A percentile compares a stretch with the other conserved stretches of the same genome.
These are phyloP conservation scores for Gymnoscelis rufifasciata DNA, from an alignment of 2,888 invertebrate genomes.

Conservation along the genomic window DNA sequence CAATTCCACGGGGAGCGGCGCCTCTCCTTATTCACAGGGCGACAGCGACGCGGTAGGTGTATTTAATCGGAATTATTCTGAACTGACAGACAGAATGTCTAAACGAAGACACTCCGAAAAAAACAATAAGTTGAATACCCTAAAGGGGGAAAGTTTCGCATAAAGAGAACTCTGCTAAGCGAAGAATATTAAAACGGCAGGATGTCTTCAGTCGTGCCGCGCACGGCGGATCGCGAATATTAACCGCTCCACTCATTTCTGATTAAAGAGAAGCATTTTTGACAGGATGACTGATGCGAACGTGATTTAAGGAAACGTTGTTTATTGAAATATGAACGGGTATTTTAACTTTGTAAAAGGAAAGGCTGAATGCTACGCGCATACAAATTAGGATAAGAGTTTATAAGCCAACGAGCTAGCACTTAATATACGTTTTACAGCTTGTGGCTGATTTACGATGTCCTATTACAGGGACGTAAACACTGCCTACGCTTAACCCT, in stretches of 20 bases:
- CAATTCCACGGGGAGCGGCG: constrained; percentile 59
- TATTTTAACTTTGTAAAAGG: constrained; percentile 71
- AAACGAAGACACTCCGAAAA: constrained; percentile 48
- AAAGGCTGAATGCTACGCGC: constrained; percentile 53
- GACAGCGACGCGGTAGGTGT: constrained; percentile 64
- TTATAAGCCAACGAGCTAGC: constrained; percentile 61
- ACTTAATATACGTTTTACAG: constrained; percentile 54
- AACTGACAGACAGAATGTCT: constrained; percentile 69
- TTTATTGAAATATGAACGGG: constrained; percentile 69
- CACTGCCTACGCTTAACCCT: constrained; percentile 44
- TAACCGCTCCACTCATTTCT: constrained; percentile 60
- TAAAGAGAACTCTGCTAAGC: constrained; percentile 57
- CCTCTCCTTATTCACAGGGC: constrained; percentile 57
- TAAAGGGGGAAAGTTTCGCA: constrained; percentile 55
- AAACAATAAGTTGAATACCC: constrained; percentile 55
- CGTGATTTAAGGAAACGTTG: constrained; percentile 64
- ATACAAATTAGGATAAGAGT: constrained; percentile 60
- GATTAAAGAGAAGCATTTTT: constrained; percentile 70
- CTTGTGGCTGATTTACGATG: constrained; percentile 51
- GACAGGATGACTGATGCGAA: constrained; percentile 65
- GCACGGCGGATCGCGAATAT: constrained; percentile 55
- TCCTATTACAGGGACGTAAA: constrained; percentile 49
- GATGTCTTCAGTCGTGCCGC: constrained; percentile 53
- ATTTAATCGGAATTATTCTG: constrained; percentile 73
- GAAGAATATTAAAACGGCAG: constrained; percentile 65